These are phyloP conservation scores for Bagarius yarrelli DNA, from an alignment of 2,113 vertebrate species.

Conservation along the genomic window DNA sequence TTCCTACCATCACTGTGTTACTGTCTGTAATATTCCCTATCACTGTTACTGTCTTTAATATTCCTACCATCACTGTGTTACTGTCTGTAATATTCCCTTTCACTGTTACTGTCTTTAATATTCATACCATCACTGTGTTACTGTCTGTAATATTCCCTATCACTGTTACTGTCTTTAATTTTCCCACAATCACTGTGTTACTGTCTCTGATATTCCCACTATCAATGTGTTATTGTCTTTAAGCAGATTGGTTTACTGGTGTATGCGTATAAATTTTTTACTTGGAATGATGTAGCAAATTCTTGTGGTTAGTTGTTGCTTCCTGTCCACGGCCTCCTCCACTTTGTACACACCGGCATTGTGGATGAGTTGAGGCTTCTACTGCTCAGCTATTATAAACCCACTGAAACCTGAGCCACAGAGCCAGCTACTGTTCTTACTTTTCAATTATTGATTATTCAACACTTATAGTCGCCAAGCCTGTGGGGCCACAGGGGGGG, in stretches of 20 bases:
- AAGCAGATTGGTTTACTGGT: conserved; percentile 2
- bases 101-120: background rate
- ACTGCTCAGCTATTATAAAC: conserved; percentile 64
- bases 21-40: background rate
- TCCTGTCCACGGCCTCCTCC: conserved; percentile 36
- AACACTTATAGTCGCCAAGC: conserved; percentile 76
- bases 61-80: background rate
- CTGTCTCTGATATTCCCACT: background rate
- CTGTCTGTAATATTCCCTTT: background rate
- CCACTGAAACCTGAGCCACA: conserved; percentile 73
- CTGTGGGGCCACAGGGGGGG: conserved; percentile 62
- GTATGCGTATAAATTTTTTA: conserved; percentile 13
- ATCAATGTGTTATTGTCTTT: background rate
- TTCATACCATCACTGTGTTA: background rate
- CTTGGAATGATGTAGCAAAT: conserved; percentile 20
- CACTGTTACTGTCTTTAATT: background rate
- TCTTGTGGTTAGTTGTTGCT: conserved; percentile 40
- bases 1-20: background rate
- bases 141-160: background rate
- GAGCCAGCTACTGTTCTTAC: conserved; percentile 77
- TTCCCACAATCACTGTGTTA: background rate
- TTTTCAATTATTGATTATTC: conserved; percentile 89
- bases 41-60: background rate
- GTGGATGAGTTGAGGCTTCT: conserved; percentile 40
- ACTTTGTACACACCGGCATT: conserved; percentile 11